These are phyloP conservation scores for Opisthograptis luteolata DNA, from an alignment of 2,888 invertebrate species.

Conservation along the genomic window DNA sequence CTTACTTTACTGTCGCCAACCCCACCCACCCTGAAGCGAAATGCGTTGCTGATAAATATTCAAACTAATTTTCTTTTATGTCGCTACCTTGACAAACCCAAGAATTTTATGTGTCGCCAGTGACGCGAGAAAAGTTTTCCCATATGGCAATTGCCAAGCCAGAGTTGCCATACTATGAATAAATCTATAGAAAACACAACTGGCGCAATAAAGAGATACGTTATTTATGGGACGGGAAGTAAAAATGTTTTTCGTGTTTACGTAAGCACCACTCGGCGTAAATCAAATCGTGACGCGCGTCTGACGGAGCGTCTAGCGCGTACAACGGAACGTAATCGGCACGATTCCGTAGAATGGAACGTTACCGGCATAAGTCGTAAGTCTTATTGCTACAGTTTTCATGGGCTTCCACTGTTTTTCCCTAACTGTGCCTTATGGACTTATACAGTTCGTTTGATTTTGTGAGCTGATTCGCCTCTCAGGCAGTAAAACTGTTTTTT, in stretches of 20 bases:
- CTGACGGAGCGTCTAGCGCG: conserved; percentile 21
- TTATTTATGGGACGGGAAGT: conserved; percentile 50
- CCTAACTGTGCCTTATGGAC: conserved; percentile 26
- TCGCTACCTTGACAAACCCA: conserved; percentile 22
- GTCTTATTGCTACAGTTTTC: conserved; percentile 34
- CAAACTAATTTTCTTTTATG: conserved; percentile 28
- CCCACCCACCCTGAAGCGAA: conserved; percentile 1
- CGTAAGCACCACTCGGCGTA: conserved; percentile 46
- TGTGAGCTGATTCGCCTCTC: conserved; percentile 25
- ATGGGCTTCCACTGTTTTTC: conserved; percentile 21
- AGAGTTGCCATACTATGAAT: conserved; percentile 48
- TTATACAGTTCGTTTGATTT: conserved; percentile 37
- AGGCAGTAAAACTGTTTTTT: conserved; percentile 40
- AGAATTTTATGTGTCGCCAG: conserved; percentile 31
- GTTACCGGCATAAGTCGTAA: conserved; percentile 29
- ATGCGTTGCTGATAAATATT: conserved; percentile 18
- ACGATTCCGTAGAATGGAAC: conserved; percentile 21
- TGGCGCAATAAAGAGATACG: conserved; percentile 50
- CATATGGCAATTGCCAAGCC: conserved; percentile 28
- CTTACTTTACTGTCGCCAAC: neutral
- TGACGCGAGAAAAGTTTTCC: conserved; percentile 34
- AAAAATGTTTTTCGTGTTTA: conserved; percentile 57
- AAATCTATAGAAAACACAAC: conserved; percentile 51
- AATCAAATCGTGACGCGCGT: conserved; percentile 43
- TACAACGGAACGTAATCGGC: conserved; percentile 18